Conservation (phyloP, 2,888 invertebrate species). For the Cepaea hortensis region DNA sequence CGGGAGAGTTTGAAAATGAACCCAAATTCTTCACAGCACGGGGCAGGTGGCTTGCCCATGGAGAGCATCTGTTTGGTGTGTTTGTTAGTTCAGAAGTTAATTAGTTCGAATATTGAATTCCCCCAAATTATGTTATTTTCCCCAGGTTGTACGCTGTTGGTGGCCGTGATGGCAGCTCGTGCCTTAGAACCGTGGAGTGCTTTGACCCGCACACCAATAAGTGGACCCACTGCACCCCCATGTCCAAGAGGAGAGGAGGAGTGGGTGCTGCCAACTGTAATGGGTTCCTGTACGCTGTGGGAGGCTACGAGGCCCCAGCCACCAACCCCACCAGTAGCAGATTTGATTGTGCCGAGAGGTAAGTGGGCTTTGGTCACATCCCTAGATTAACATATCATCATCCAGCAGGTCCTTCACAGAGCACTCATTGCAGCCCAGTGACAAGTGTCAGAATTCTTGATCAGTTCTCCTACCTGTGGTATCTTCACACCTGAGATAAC, state of each 20-base stretch:
- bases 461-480: too few relatives aligned
- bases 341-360: slow-evolving; percentile 93
- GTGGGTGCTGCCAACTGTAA: slow-evolving; percentile 92
- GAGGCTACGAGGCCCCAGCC: slow-evolving; percentile 95
- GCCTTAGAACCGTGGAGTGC: slow-evolving; percentile 92
- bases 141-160: slow-evolving; percentile 91
- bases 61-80: too few relatives aligned
- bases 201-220: slow-evolving; percentile 87
- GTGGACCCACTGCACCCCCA: slow-evolving; percentile 90
- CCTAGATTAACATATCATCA: too few relatives aligned
- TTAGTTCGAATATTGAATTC: not conserved
- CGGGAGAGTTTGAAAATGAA: too few relatives aligned
- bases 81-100: too few relatives aligned
- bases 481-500: too few relatives aligned
- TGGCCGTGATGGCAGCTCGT: slow-evolving; percentile 92
- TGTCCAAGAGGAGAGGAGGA: slow-evolving; percentile 90
- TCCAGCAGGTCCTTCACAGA: too few relatives aligned
- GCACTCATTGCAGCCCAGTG: too few relatives aligned
- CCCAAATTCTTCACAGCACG: too few relatives aligned
- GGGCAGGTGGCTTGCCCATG: too few relatives aligned
- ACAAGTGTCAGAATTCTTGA: too few relatives aligned
- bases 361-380: not conserved
- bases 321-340: slow-evolving; percentile 88
- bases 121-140: slow-evolving; percentile 56
- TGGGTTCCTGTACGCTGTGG: slow-evolving; percentile 92